These are phyloP conservation scores for Helostoma temminkii DNA, from an alignment of 2,797 vertebrate species.

Conservation along the genomic window DNA sequence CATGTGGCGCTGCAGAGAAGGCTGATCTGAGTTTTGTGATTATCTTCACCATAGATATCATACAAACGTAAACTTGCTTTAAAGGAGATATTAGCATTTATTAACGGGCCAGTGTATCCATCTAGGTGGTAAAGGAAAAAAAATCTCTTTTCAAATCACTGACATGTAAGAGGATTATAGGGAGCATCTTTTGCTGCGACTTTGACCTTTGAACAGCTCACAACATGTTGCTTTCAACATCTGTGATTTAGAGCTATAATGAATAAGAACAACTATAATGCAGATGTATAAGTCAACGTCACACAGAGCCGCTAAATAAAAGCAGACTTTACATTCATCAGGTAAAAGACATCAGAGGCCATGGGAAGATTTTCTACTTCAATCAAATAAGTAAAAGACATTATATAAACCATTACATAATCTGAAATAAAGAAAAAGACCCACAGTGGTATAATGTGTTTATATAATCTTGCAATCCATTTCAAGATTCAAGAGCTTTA, in stretches of 20 bases:
- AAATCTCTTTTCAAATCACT: constrained; percentile 1
- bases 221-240: constrained; percentile 10
- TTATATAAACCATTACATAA: constrained; percentile 64
- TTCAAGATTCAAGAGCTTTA: constrained; percentile 20
- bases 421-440: constrained; percentile 43
- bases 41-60: too few relatives aligned
- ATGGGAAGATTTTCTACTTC: constrained; percentile 38
- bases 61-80: too few relatives aligned
- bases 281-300: constrained; percentile 1
- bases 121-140: background rate
- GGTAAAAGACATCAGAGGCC: constrained; percentile 28
- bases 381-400: constrained; percentile 41
- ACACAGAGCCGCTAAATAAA: constrained; percentile 1
- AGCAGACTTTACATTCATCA: constrained; percentile 4
- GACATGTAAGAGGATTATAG: constrained; percentile 27
- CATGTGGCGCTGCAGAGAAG: too few relatives aligned
- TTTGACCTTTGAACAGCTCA: background rate
- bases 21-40: too few relatives aligned
- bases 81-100: too few relatives aligned
- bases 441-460: constrained; percentile 44
- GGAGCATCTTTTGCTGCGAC: background rate
- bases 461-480: constrained; percentile 51
- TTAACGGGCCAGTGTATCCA: rapidly evolving
- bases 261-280: background rate
- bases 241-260: background rate